A percentile compares a stretch with the other conserved stretches of the same genome.
These are phyloP conservation scores for Pheucticus melanocephalus DNA, from an alignment of 2,113 vertebrate species.

Conservation along the genomic window DNA sequence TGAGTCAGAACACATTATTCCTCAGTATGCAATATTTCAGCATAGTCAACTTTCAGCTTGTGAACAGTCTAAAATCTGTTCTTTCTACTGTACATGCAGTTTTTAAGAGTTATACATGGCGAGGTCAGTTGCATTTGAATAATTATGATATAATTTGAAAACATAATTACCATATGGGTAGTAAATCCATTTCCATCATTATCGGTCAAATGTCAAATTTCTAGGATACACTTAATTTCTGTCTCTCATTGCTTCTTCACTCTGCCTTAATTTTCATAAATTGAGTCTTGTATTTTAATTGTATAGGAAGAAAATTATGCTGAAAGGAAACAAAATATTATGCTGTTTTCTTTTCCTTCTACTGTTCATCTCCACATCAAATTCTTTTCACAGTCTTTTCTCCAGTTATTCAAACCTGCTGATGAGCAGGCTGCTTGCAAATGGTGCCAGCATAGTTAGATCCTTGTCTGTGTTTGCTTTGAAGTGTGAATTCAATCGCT, in stretches of 20 bases:
- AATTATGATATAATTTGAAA: slow-evolving; percentile 46
- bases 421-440: not conserved
- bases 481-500: not conserved
- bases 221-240: not conserved
- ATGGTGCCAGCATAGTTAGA: not conserved
- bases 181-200: slow-evolving; percentile 5
- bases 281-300: not conserved
- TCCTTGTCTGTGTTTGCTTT: not conserved
- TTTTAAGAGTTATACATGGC: not conserved
- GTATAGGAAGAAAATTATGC: not conserved
- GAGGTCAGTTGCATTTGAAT: slow-evolving; percentile 52
- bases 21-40: not conserved
- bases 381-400: not conserved
- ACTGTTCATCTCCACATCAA: not conserved
- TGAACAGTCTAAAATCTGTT: not conserved
- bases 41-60: not conserved
- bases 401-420: not conserved
- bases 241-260: not conserved
- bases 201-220: not conserved
- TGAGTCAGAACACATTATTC: slow-evolving; percentile 16
- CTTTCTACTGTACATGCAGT: not conserved
- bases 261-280: slow-evolving; percentile 1
- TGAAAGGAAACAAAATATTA: not conserved
- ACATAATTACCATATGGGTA: slow-evolving; percentile 7
- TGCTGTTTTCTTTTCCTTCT: not conserved